phyloP scores from a whole-genome alignment of 2,113 vertebrate species.

The Psephotus haematonotus region DNA sequence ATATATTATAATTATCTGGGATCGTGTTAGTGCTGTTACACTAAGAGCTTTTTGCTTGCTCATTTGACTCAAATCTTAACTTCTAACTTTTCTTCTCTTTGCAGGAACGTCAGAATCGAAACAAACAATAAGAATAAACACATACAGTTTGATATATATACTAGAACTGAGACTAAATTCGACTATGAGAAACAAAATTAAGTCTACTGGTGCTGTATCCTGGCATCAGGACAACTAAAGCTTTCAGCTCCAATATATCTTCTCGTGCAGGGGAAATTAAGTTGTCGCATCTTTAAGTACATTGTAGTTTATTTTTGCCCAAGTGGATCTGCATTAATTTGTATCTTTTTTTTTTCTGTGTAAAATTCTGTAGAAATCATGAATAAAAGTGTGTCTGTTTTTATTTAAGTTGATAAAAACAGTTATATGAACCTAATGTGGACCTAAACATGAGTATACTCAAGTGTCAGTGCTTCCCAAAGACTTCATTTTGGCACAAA shows the following conservation, averaged over 20 bases:
- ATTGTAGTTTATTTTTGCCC: constrained; percentile 75
- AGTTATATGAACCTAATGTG: constrained; percentile 56
- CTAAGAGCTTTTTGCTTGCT: neutral
- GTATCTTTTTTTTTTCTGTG: constrained; percentile 74
- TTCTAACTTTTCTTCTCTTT: constrained; percentile 29
- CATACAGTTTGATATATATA: constrained; percentile 80
- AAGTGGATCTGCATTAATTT: constrained; percentile 72
- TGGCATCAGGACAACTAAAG: constrained; percentile 81
- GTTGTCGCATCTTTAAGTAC: constrained; percentile 80
- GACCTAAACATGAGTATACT: constrained; percentile 49
- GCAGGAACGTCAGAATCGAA: constrained; percentile 93
- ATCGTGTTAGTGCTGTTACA: neutral
- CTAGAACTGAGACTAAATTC: constrained; percentile 76
- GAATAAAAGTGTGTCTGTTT: constrained; percentile 77
- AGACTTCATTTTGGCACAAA: constrained; percentile 63
- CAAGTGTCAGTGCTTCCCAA: constrained; percentile 61
- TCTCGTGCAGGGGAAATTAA: constrained; percentile 86
- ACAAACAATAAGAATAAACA: constrained; percentile 87
- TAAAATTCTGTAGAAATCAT: constrained; percentile 79
- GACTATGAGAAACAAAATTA: constrained; percentile 63
- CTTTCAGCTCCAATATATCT: constrained; percentile 79
- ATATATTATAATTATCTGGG: neutral
- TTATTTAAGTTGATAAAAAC: constrained; percentile 66
- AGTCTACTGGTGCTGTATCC: constrained; percentile 80
- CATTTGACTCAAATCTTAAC: constrained; percentile 12